A percentile compares a stretch with the other conserved stretches of the same genome.
These are phyloP conservation scores for Oxygymnocypris stewartii DNA, from an alignment of 2,113 vertebrate genomes.

Conservation along the genomic window DNA sequence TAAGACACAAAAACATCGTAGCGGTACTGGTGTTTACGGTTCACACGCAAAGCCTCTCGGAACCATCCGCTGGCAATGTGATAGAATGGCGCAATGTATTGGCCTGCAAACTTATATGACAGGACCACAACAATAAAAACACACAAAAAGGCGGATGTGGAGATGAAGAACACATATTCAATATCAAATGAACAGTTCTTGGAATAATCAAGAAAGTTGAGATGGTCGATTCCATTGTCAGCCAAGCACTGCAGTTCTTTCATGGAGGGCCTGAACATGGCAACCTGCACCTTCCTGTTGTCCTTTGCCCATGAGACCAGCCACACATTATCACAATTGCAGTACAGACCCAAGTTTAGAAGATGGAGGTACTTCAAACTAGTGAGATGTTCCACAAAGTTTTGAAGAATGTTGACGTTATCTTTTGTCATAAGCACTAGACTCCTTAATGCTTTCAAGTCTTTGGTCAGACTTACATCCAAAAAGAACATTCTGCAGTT, in stretches of 20 bases:
- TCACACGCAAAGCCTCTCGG: constrained; percentile 55
- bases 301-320: constrained; percentile 23
- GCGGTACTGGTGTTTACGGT: constrained; percentile 57
- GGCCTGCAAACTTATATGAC: constrained; percentile 56
- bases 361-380: constrained; percentile 63
- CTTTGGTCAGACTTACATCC: constrained; percentile 56
- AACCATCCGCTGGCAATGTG: constrained; percentile 67
- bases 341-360: not conserved
- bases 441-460: not conserved
- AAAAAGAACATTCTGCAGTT: constrained; percentile 71
- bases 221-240: not conserved
- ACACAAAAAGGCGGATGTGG: constrained; percentile 50
- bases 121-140: constrained; percentile 56
- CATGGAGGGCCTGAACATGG: not conserved
- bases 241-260: constrained; percentile 17
- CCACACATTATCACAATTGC: constrained; percentile 54
- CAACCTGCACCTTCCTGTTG: constrained; percentile 29
- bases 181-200: constrained; percentile 64
- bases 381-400: constrained; percentile 66
- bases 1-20: constrained; percentile 78
- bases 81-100: constrained; percentile 65
- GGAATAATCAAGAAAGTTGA: constrained; percentile 56
- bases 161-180: constrained; percentile 61
- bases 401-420: not conserved
- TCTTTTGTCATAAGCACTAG: not conserved